Conservation (phyloP, 2,113 vertebrate species). For the Albula glossodonta region DNA sequence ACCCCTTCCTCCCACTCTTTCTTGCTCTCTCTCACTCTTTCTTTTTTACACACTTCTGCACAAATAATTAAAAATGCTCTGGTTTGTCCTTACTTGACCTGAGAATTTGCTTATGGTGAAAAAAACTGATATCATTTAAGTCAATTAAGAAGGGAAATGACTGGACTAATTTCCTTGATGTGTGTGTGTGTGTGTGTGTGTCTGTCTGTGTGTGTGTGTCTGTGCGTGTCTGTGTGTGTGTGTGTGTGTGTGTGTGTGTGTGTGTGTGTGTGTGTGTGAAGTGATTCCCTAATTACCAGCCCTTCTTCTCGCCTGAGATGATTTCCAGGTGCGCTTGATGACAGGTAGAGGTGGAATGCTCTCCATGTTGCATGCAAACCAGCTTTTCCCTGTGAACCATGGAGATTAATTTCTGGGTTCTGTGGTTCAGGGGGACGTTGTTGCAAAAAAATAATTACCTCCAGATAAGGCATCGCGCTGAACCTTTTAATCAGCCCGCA, state of each 20-base stretch:
- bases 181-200: neutral
- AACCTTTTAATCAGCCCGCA: neutral
- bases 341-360: neutral
- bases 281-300: constrained; percentile 27
- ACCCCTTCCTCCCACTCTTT: neutral
- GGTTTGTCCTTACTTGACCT: constrained; percentile 26
- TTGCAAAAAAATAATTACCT: neutral
- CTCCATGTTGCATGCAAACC: neutral
- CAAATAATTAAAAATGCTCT: constrained; percentile 35
- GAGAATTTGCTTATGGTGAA: neutral
- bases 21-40: neutral
- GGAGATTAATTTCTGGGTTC: neutral
- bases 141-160: neutral
- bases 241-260: no score
- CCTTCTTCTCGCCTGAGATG: constrained; percentile 12
- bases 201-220: no score
- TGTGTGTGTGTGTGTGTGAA: neutral
- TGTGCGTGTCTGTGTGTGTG: no score
- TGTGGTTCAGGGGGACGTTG: neutral
- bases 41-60: constrained; percentile 1
- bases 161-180: constrained; percentile 28
- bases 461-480: neutral
- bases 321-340: constrained; percentile 15
- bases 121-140: neutral
- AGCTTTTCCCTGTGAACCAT: neutral